Evolutionary conservation across 64 coral and sea anemone genomes (phyloP).

Genomic region (Porites lutea): DNA sequence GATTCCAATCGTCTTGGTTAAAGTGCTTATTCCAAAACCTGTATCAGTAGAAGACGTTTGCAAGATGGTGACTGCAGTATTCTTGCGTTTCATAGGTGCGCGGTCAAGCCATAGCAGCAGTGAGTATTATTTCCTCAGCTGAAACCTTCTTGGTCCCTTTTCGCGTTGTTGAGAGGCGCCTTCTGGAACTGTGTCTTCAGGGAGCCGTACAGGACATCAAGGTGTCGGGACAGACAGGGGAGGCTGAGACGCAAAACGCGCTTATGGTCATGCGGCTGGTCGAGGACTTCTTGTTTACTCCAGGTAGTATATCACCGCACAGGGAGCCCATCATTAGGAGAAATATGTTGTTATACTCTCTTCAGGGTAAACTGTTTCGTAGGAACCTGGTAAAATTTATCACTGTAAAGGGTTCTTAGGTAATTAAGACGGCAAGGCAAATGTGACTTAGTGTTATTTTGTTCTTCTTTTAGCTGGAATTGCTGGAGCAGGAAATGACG

Average conservation of each 20-base stretch:
- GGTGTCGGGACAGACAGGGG: slow-evolving; percentile 92
- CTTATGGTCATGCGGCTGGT: slow-evolving; percentile 91
- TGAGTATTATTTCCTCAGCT: slow-evolving; percentile 84
- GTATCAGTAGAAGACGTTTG: background rate
- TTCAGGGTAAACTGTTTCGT: too few species aligned
- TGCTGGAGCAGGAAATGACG: slow-evolving; percentile 65
- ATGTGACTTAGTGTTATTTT: too few species aligned
- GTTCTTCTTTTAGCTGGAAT: slow-evolving; percentile 51
- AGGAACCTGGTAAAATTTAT: too few species aligned
- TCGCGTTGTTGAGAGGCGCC: slow-evolving; percentile 83
- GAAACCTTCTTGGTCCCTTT: slow-evolving; percentile 82
- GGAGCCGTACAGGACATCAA: slow-evolving; percentile 84
- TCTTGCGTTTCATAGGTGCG: slow-evolving; percentile 66
- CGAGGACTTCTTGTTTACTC: slow-evolving; percentile 93
- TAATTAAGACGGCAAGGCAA: too few species aligned
- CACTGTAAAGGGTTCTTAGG: too few species aligned
- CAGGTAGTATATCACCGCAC: slow-evolving; percentile 56
- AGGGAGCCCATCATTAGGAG: too few species aligned
- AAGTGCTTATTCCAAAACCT: too few species aligned
- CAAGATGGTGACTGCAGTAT: background rate
- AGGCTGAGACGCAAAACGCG: slow-evolving; percentile 79
- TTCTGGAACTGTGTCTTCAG: slow-evolving; percentile 87
- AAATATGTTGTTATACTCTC: too few species aligned
- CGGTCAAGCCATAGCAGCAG: slow-evolving; percentile 89
- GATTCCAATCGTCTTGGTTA: too few species aligned